A percentile compares a stretch with the other conserved stretches of the same genome.
Conservation (phyloP, 1,140 invertebrate genomes). For the Scylla paramamosain region DNA sequence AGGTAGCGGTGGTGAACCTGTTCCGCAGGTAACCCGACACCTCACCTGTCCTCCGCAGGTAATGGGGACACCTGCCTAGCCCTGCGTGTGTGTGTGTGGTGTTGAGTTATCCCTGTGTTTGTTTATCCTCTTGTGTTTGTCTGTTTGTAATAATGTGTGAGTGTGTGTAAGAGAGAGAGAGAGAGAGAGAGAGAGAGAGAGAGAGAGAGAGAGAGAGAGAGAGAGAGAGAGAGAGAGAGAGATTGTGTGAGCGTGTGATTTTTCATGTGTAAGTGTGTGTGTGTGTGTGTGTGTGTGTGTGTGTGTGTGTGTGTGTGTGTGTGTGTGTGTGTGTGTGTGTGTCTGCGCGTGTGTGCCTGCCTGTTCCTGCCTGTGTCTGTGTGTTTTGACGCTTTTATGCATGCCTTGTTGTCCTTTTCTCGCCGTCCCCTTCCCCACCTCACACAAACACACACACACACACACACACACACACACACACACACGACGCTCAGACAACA, state of each 20-base stretch:
- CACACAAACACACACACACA: no score
- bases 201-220: not conserved
- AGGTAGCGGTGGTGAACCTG: not conserved
- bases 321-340: slow-evolving; percentile 11
- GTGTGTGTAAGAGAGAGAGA: not conserved
- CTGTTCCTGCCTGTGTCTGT: not conserved
- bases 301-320: not conserved
- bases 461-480: no score
- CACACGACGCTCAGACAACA: not conserved
- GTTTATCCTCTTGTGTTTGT: not conserved
- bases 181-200: not conserved
- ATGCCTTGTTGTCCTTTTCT: no score
- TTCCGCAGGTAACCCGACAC: not conserved
- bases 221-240: not conserved
- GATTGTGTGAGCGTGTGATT: no score
- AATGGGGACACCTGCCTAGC: not conserved
- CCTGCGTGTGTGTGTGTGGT: no score
- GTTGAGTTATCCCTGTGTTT: not conserved
- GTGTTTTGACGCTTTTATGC: not conserved
- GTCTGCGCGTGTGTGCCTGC: not conserved
- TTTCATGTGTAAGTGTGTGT: not conserved
- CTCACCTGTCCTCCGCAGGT: not conserved
- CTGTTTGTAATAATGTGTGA: not conserved
- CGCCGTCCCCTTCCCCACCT: no score
- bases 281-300: not conserved